Conservation (phyloP, 1,140 invertebrate species). For the Triops cancriformis region DNA sequence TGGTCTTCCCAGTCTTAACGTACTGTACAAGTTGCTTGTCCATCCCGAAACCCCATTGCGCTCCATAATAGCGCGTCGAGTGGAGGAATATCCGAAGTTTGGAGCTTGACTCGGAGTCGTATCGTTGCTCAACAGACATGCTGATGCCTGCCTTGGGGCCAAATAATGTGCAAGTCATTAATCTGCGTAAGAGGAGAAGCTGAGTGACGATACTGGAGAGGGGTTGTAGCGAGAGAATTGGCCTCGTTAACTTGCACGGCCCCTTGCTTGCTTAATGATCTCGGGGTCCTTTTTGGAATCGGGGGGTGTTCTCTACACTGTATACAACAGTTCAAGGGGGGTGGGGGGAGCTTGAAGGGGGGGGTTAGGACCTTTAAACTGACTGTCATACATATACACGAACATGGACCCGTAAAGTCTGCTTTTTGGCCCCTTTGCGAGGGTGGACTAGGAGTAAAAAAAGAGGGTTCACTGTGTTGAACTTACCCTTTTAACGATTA, state of each 20-base stretch:
- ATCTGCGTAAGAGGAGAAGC: slow-evolving; percentile 12
- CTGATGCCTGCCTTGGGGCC: not conserved
- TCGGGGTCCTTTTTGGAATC: not conserved
- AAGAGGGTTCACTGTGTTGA: not conserved
- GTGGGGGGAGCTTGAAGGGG: too few relatives aligned
- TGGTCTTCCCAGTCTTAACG: not conserved
- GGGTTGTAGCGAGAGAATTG: slow-evolving; percentile 9
- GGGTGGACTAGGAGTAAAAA: not conserved
- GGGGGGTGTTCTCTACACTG: not conserved
- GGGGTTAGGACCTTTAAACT: not conserved
- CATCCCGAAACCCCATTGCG: slow-evolving; percentile 3
- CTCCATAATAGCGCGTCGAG: not conserved
- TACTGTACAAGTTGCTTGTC: not conserved
- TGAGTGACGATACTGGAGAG: not conserved
- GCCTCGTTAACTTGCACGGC: slow-evolving; percentile 12
- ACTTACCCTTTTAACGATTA: not conserved
- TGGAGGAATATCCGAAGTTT: not conserved
- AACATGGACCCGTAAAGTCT: not conserved
- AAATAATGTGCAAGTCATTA: slow-evolving; percentile 9
- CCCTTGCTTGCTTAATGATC: slow-evolving; percentile 10
- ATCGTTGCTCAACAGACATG: slow-evolving; percentile 9
- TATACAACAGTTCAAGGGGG: not conserved
- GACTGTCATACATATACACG: not conserved
- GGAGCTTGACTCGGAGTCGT: not conserved
- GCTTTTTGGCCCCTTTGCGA: not conserved